A percentile compares a stretch with the other conserved stretches of the same genome.
phyloP scores from a whole-genome alignment of 1,140 invertebrate genomes.

The Tetragnatha versicolor region DNA sequence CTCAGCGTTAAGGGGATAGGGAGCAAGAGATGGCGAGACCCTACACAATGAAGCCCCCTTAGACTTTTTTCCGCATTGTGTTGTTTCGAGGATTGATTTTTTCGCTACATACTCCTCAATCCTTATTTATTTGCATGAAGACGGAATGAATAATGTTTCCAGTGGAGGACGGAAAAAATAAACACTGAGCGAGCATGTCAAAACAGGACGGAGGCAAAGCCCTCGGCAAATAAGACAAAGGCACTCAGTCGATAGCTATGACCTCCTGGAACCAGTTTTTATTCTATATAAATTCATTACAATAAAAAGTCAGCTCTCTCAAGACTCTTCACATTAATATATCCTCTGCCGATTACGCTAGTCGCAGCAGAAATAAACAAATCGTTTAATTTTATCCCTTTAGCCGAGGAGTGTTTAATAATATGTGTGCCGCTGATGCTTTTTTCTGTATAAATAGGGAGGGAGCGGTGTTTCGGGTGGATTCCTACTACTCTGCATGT shows the following conservation, averaged over 20 bases:
- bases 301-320: too few relatives aligned
- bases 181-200: neutral
- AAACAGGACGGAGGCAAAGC: neutral
- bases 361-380: too few relatives aligned
- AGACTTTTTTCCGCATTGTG: constrained; percentile 32
- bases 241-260: neutral
- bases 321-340: too few relatives aligned
- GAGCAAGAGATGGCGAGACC: constrained; percentile 50
- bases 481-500: too few relatives aligned
- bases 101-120: constrained; percentile 10
- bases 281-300: too few relatives aligned
- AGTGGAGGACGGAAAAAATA: neutral
- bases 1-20: constrained; percentile 31
- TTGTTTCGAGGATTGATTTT: constrained; percentile 32
- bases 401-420: too few relatives aligned
- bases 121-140: constrained; percentile 31
- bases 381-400: too few relatives aligned
- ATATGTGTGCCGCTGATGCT: too few relatives aligned
- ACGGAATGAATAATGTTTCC: constrained; percentile 15
- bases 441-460: too few relatives aligned
- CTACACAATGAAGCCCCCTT: constrained; percentile 46
- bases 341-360: too few relatives aligned
- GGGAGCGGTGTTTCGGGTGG: too few relatives aligned
- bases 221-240: neutral
- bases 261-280: too few relatives aligned